Conservation (phyloP, 2,797 vertebrate species). For the Lacerta viridis region DNA sequence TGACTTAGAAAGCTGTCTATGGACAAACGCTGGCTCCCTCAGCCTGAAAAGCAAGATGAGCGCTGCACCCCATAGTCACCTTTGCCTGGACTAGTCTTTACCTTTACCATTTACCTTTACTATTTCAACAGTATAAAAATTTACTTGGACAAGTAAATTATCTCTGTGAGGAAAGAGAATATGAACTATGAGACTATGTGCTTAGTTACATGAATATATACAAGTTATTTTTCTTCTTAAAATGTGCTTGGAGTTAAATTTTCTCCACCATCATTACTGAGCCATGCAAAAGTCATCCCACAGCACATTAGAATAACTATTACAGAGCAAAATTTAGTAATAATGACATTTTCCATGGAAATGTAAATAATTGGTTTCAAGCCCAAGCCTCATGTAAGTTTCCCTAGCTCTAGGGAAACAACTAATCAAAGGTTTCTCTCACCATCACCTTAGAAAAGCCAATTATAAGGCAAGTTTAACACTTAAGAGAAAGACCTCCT, state of each 20-base stretch:
- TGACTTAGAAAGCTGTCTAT: too few relatives aligned
- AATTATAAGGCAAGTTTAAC: slow-evolving; percentile 48
- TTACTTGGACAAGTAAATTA: slow-evolving; percentile 29
- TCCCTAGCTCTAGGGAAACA: slow-evolving; percentile 62
- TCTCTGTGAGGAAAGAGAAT: slow-evolving; percentile 25
- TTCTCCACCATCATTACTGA: slow-evolving; percentile 58
- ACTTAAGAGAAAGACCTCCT: slow-evolving; percentile 41
- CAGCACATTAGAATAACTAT: slow-evolving; percentile 62
- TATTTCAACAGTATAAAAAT: slow-evolving; percentile 46
- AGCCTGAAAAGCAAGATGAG: too few relatives aligned
- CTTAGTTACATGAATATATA: slow-evolving; percentile 49
- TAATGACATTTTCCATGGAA: slow-evolving; percentile 66
- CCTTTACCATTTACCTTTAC: not conserved
- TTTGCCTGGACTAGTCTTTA: too few relatives aligned
- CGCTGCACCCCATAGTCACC: too few relatives aligned
- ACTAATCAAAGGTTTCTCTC: slow-evolving; percentile 54
- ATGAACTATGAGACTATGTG: slow-evolving; percentile 41
- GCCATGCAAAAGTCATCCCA: slow-evolving; percentile 37
- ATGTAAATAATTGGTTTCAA: slow-evolving; percentile 70
- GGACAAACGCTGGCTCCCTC: too few relatives aligned
- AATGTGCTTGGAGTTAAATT: slow-evolving; percentile 57
- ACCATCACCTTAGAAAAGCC: slow-evolving; percentile 50
- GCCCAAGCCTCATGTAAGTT: slow-evolving; percentile 59
- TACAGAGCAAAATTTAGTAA: slow-evolving; percentile 58
- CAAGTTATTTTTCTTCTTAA: slow-evolving; percentile 61